These are phyloP conservation scores for Bufotes viridis DNA, from an alignment of 2,797 vertebrate species.

Conservation along the genomic window DNA sequence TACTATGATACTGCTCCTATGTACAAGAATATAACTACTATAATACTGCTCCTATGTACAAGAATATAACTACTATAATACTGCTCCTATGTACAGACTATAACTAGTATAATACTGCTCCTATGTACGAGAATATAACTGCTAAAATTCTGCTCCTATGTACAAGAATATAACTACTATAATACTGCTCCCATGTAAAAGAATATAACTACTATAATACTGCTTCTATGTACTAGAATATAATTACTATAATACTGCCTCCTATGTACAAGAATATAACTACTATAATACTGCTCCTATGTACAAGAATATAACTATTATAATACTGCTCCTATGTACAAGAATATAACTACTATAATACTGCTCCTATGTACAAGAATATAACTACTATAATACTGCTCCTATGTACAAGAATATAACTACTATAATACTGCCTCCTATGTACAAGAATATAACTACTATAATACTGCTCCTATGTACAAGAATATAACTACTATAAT, in stretches of 20 bases:
- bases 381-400: constrained; percentile 9
- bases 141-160: too few relatives aligned
- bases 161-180: too few relatives aligned
- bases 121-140: background rate
- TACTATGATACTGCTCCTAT: background rate
- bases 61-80: constrained; percentile 1
- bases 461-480: constrained; percentile 6
- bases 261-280: background rate
- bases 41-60: background rate
- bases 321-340: constrained; percentile 7
- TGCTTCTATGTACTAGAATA: background rate
- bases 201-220: constrained; percentile 2
- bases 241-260: constrained; percentile 19
- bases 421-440: background rate
- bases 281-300: background rate
- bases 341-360: constrained; percentile 15
- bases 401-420: constrained; percentile 6
- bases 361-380: constrained; percentile 3
- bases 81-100: background rate
- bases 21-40: background rate
- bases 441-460: constrained; percentile 21
- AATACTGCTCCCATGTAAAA: too few relatives aligned
- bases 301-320: constrained; percentile 10
- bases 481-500: constrained; percentile 23
- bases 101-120: background rate